A percentile compares a stretch with the other conserved stretches of the same genome.
phyloP scores from a whole-genome alignment of 1,140 invertebrate genomes.

The Geopemphigus sp. region DNA sequence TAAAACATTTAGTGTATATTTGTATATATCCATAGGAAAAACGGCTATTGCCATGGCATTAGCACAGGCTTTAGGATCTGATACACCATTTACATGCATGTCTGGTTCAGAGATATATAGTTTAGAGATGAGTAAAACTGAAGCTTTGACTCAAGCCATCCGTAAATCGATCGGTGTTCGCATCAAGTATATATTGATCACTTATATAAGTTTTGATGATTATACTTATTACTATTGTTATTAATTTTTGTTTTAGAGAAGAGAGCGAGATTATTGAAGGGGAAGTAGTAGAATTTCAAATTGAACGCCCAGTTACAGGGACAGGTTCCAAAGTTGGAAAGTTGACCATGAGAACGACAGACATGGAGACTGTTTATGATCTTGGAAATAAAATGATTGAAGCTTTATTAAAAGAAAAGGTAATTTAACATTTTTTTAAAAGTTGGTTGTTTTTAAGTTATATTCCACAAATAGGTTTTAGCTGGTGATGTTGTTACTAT shows the following conservation, averaged over 20 bases:
- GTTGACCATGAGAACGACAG: slow-evolving; percentile 95
- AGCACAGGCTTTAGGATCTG: slow-evolving; percentile 87
- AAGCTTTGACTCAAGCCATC: slow-evolving; percentile 95
- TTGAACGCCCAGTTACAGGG: slow-evolving; percentile 89
- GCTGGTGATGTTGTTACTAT: slow-evolving; percentile 96
- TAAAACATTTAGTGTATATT: not conserved
- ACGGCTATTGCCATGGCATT: slow-evolving; percentile 97
- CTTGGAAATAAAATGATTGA: slow-evolving; percentile 99
- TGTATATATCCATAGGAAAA: slow-evolving; percentile 67
- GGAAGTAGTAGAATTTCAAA: slow-evolving; percentile 96
- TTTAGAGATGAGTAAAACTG: slow-evolving; percentile 98
- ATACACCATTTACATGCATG: slow-evolving; percentile 98
- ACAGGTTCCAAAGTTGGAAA: slow-evolving; percentile 86
- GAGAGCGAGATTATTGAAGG: slow-evolving; percentile 99
- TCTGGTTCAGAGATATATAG: slow-evolving; percentile 98
- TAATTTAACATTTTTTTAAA: slow-evolving; percentile 21
- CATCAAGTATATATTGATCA: slow-evolving; percentile 76
- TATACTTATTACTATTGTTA: too few species aligned
- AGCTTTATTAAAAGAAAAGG: slow-evolving; percentile 91
- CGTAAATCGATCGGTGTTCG: slow-evolving; percentile 96
- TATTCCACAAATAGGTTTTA: slow-evolving; percentile 66
- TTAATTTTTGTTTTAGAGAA: slow-evolving; percentile 67
- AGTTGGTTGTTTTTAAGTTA: not conserved
- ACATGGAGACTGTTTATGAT: slow-evolving; percentile 99
- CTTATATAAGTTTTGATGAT: not conserved